Conservation (phyloP, 2,113 vertebrate species). For the Mesoclemmys tuberculata region DNA sequence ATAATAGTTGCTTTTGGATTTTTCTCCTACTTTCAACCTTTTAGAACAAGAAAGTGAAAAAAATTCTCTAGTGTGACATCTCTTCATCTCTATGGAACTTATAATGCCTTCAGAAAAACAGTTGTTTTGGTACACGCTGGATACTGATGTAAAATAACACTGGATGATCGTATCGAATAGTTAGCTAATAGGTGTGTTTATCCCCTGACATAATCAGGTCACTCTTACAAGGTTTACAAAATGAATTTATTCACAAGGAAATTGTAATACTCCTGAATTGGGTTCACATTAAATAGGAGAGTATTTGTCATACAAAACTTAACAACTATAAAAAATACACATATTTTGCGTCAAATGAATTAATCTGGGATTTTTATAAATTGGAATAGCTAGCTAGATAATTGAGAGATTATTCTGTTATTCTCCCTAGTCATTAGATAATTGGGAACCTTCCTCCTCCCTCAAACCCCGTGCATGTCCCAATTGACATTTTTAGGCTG, state of each 20-base stretch:
- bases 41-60: neutral
- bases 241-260: slow-evolving; percentile 35
- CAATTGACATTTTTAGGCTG: neutral
- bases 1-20: slow-evolving; percentile 4
- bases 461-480: no score
- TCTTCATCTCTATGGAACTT: slow-evolving; percentile 63
- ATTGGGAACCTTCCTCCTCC: neutral
- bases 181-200: slow-evolving; percentile 27
- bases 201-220: slow-evolving; percentile 50
- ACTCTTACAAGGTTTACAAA: slow-evolving; percentile 20
- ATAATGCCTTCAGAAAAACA: slow-evolving; percentile 58
- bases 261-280: neutral
- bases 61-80: slow-evolving; percentile 31
- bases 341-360: neutral
- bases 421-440: neutral
- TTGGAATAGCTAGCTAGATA: neutral
- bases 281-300: neutral
- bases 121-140: slow-evolving; percentile 40
- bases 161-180: slow-evolving; percentile 54
- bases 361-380: neutral
- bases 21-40: slow-evolving; percentile 10
- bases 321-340: neutral
- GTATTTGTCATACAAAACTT: neutral
- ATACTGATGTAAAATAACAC: slow-evolving; percentile 49
- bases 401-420: neutral